phyloP scores from a whole-genome alignment of 1,140 invertebrate genomes.

The Ruditapes philippinarum region DNA sequence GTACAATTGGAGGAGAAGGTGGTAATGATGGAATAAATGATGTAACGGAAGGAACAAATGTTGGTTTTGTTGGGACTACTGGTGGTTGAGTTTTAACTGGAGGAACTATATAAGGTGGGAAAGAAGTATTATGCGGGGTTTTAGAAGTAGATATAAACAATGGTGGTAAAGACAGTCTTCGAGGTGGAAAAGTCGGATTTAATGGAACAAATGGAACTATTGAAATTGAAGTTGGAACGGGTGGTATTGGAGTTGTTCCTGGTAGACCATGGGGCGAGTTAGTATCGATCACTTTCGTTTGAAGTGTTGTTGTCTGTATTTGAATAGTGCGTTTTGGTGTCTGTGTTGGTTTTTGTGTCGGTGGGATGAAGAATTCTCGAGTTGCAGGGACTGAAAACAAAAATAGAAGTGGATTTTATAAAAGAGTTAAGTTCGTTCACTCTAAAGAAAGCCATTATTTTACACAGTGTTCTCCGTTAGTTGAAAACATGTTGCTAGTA shows the following conservation, averaged over 20 bases:
- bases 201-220: background rate
- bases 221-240: background rate
- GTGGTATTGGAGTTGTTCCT: background rate
- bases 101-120: background rate
- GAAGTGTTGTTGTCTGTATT: background rate
- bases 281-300: no score
- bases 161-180: background rate
- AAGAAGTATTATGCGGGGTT: background rate
- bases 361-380: slow-evolving; percentile 13
- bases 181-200: background rate
- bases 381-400: background rate
- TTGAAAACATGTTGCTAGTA: background rate
- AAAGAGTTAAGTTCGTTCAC: background rate
- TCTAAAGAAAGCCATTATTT: background rate
- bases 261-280: background rate
- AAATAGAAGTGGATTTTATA: background rate
- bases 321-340: background rate
- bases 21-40: no score
- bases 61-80: background rate
- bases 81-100: background rate
- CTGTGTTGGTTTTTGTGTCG: slow-evolving; percentile 4
- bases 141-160: background rate
- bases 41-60: background rate
- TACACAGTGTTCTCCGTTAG: no score
- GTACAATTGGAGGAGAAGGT: no score